Conservation (phyloP, 2,888 invertebrate species). For the Pardosa pseudoannulata region DNA sequence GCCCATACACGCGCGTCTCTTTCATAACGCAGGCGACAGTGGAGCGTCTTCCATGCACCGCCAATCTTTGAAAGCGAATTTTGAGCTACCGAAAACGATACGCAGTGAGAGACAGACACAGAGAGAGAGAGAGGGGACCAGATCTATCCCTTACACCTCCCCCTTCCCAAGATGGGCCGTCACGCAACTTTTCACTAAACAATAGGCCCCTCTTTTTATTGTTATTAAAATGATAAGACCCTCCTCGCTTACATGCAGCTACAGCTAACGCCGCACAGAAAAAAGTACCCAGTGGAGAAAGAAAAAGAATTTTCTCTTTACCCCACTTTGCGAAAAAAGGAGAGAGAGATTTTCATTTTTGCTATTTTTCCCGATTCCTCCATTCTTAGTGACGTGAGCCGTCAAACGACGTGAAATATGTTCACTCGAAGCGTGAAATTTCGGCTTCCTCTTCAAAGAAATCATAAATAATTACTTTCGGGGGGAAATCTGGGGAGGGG, state of each 20-base stretch:
- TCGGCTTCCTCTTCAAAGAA: conserved; percentile 72
- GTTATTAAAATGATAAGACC: conserved; percentile 68
- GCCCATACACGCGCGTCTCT: no score
- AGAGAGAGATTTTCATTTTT: conserved; percentile 31
- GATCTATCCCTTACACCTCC: conserved; percentile 7
- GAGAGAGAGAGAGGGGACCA: neutral
- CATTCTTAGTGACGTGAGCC: conserved; percentile 57
- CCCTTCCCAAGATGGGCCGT: conserved; percentile 29
- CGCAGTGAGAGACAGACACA: no score
- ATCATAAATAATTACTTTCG: conserved; percentile 72
- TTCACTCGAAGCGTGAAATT: conserved; percentile 64
- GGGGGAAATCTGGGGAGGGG: conserved; percentile 27
- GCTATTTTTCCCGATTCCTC: conserved; percentile 21
- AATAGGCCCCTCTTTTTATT: conserved; percentile 50
- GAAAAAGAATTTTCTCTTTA: conserved; percentile 33
- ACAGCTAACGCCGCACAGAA: conserved; percentile 5
- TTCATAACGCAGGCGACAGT: no score
- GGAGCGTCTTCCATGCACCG: no score
- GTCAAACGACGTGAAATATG: conserved; percentile 67
- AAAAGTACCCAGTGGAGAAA: conserved; percentile 2
- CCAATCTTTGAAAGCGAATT: neutral
- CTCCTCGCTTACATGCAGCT: conserved; percentile 35
- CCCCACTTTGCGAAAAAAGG: conserved; percentile 42
- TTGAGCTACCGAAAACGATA: neutral
- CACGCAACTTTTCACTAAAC: conserved; percentile 62